Percentiles rank a stretch among this genome's conserved stretches.
phyloP scores from a whole-genome alignment of 2,888 invertebrate species.

The Polydrusus pterygomalis region DNA sequence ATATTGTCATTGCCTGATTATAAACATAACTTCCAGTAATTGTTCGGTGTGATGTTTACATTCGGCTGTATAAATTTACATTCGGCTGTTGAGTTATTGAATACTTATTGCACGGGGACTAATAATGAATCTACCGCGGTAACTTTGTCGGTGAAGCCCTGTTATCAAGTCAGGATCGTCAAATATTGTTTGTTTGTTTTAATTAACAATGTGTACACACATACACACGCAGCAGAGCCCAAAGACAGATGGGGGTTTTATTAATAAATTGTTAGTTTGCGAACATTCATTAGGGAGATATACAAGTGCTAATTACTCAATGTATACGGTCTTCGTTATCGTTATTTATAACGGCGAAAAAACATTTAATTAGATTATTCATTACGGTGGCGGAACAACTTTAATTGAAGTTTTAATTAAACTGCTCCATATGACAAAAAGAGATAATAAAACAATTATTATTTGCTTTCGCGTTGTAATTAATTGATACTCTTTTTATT shows the following conservation, averaged over 20 bases:
- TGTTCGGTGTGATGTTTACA: conserved; percentile 70
- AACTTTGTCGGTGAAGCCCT: conserved; percentile 59
- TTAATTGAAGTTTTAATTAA: conserved; percentile 39
- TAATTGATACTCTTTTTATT: background rate
- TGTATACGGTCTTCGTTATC: conserved; percentile 46
- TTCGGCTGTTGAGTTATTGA: conserved; percentile 69
- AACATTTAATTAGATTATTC: conserved; percentile 42
- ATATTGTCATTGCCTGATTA: conserved; percentile 72
- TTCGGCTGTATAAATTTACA: conserved; percentile 69
- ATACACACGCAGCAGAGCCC: conserved; percentile 30
- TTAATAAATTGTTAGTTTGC: conserved; percentile 48
- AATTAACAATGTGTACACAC: conserved; percentile 59
- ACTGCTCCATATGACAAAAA: conserved; percentile 19
- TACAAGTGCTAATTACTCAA: conserved; percentile 46
- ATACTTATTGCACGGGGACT: conserved; percentile 65
- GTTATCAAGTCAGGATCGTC: conserved; percentile 64
- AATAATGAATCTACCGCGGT: conserved; percentile 62
- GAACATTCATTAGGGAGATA: conserved; percentile 41
- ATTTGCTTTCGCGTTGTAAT: conserved; percentile 1
- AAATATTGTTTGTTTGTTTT: conserved; percentile 65
- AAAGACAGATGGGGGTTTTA: conserved; percentile 51
- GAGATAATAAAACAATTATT: conserved; percentile 15
- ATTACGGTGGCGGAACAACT: conserved; percentile 36
- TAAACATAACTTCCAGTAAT: conserved; percentile 71
- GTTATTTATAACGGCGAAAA: conserved; percentile 34